phyloP scores from a whole-genome alignment of 2,888 invertebrate genomes.

The Temnothorax unifasciatus region DNA sequence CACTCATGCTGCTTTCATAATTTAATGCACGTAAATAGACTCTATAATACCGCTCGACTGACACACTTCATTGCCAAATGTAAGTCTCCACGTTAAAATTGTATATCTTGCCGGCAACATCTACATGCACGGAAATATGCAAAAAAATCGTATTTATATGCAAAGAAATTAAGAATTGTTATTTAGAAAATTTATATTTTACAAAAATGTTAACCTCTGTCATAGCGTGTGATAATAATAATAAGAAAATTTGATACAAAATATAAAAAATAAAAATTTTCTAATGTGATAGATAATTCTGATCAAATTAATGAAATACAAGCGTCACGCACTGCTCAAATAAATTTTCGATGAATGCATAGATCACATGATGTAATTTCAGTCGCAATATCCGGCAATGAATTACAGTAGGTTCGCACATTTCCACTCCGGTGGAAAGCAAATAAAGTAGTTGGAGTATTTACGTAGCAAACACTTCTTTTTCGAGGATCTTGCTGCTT shows the following conservation, averaged over 20 bases:
- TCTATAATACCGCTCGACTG: slow-evolving; percentile 15
- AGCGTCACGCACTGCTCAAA: background rate
- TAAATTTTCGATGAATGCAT: background rate
- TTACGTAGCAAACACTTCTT: slow-evolving; percentile 67
- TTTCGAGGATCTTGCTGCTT: slow-evolving; percentile 18
- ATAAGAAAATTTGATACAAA: background rate
- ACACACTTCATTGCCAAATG: slow-evolving; percentile 1
- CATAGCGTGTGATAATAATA: background rate
- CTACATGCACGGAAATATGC: background rate
- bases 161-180: background rate
- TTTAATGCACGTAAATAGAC: slow-evolving; percentile 50
- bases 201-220: background rate
- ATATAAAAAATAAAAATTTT: background rate
- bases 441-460: slow-evolving; percentile 68
- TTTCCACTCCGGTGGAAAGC: slow-evolving; percentile 57
- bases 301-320: slow-evolving; percentile 3
- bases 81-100: slow-evolving; percentile 25
- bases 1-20: slow-evolving; percentile 34
- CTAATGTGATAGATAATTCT: background rate
- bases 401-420: slow-evolving; percentile 70
- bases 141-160: background rate
- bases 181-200: slow-evolving; percentile 6
- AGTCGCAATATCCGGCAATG: slow-evolving; percentile 69
- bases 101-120: background rate
- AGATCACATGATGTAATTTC: too few relatives aligned